phyloP scores from a whole-genome alignment of 2,797 vertebrate species.

The Muscicapa striata region DNA sequence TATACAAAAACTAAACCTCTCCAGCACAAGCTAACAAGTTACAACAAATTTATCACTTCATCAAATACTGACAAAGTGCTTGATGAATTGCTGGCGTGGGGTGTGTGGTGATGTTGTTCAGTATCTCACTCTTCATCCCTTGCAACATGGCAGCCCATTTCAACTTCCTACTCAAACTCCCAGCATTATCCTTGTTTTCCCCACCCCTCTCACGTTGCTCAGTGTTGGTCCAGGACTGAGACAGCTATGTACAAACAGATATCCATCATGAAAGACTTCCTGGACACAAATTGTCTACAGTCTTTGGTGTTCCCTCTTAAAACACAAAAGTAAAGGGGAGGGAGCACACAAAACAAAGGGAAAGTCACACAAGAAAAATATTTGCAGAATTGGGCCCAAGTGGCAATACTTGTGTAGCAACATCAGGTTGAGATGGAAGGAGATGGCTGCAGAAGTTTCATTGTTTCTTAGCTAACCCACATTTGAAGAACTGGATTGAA shows the following conservation, averaged over 20 bases:
- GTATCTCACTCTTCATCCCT: not conserved
- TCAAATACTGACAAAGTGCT: not conserved
- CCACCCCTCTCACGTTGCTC: not conserved
- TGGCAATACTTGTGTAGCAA: not conserved
- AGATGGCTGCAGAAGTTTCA: not conserved
- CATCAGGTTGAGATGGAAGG: not conserved
- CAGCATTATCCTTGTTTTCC: accelerated
- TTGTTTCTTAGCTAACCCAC: not conserved
- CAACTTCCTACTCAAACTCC: not conserved
- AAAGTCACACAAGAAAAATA: not conserved
- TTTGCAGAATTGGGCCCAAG: not conserved
- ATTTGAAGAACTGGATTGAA: not conserved
- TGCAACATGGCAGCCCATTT: not conserved
- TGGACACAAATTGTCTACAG: not conserved
- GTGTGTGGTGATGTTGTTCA: not conserved
- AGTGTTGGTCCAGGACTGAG: not conserved
- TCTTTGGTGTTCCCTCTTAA: not conserved
- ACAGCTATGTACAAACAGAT: not conserved
- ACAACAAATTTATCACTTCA: not conserved
- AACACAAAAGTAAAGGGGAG: not conserved
- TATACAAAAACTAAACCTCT: not conserved
- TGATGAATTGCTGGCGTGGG: not conserved
- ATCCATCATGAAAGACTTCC: not conserved
- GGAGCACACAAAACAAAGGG: not conserved
- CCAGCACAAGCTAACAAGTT: not conserved